These are phyloP conservation scores for Danaus plexippus DNA, from an alignment of 1,140 invertebrate genomes.

Conservation along the genomic window DNA sequence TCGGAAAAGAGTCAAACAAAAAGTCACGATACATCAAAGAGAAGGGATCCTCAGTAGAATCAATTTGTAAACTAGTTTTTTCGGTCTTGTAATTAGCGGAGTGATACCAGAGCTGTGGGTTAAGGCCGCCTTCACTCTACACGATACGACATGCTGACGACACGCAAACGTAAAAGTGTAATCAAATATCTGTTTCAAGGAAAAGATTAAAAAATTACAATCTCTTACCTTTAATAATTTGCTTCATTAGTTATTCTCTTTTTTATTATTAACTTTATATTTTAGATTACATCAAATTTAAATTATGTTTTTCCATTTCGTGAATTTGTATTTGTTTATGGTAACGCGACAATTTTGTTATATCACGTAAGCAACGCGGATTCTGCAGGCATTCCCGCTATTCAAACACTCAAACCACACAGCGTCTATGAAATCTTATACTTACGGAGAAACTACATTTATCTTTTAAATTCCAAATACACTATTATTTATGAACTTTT, in stretches of 20 bases:
- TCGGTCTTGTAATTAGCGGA: constrained; percentile 18
- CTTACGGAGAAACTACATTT: no score
- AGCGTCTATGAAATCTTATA: constrained; percentile 20
- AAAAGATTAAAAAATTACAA: not conserved
- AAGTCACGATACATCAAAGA: constrained; percentile 13
- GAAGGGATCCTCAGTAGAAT: constrained; percentile 17
- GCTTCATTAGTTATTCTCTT: no score
- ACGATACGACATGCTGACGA: constrained; percentile 14
- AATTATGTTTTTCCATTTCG: no score
- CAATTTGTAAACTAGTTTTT: constrained; percentile 20
- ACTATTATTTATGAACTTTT: no score
- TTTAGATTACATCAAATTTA: no score
- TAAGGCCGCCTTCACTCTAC: constrained; percentile 10
- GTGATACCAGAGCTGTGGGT: constrained; percentile 12
- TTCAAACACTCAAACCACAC: constrained; percentile 46
- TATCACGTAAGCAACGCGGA: constrained; percentile 13
- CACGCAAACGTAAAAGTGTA: constrained; percentile 6
- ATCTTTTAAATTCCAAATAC: no score
- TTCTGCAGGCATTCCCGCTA: constrained; percentile 40
- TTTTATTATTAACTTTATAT: no score
- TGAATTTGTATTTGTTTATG: no score
- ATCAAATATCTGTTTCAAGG: constrained; percentile 1
- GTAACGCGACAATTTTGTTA: not conserved
- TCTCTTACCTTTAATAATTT: no score
- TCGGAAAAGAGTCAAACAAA: constrained; percentile 4